Evolutionary conservation across 2,888 invertebrate genomes (phyloP).

Genomic region (Diarsia dahlii): DNA sequence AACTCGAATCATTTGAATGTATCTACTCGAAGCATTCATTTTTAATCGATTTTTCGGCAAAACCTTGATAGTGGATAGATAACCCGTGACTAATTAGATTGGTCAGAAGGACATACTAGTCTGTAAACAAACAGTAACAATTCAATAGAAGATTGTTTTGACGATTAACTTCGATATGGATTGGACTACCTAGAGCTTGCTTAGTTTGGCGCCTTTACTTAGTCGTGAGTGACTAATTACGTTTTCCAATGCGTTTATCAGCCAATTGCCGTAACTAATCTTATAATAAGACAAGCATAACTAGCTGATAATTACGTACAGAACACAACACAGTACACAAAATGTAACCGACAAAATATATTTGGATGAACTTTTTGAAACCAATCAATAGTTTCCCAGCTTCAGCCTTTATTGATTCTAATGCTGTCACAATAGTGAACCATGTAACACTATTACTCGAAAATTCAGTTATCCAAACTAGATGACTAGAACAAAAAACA

Average conservation of each 20-base stretch:
- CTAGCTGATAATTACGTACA: not conserved
- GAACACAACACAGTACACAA: not conserved
- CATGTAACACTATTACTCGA: not conserved
- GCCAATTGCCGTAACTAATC: constrained; percentile 31
- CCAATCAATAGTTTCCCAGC: not conserved
- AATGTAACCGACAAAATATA: not conserved
- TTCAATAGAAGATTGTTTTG: not conserved
- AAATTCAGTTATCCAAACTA: constrained; percentile 18
- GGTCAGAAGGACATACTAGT: not conserved
- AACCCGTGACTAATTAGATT: constrained; percentile 24
- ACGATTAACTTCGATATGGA: constrained; percentile 16
- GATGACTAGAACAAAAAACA: constrained; percentile 24
- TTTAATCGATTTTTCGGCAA: constrained; percentile 23
- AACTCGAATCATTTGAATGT: constrained; percentile 28
- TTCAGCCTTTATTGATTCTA: not conserved
- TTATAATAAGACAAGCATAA: constrained; percentile 5
- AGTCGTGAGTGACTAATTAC: constrained; percentile 38
- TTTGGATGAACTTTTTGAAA: not conserved
- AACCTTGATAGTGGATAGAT: constrained; percentile 11
- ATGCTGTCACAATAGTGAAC: not conserved
- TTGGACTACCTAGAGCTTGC: constrained; percentile 21
- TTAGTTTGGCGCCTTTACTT: constrained; percentile 11
- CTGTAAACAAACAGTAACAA: not conserved
- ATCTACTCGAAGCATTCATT: constrained; percentile 25
- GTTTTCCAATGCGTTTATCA: constrained; percentile 34